Evolutionary conservation across 2,797 vertebrate genomes (phyloP).

Genomic region (Acanthiza pusilla): DNA sequence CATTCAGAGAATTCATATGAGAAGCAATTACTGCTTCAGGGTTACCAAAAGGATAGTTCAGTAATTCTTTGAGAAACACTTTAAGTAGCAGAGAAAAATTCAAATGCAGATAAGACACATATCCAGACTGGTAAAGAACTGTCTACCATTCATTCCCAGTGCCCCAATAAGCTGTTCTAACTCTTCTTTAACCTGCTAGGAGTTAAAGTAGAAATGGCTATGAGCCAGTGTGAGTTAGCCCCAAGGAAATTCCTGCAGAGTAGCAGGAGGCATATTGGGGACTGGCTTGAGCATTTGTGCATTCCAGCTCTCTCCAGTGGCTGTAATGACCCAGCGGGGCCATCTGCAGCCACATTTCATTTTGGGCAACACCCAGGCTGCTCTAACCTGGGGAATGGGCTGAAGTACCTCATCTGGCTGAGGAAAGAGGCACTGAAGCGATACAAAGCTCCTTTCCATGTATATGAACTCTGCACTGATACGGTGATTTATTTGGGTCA

Average conservation of each 20-base stretch:
- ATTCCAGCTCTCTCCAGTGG: slow-evolving; percentile 23
- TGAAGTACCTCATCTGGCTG: not conserved
- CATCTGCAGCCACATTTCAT: slow-evolving; percentile 2
- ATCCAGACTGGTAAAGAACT: not conserved
- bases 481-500: not conserved
- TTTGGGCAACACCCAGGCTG: not conserved
- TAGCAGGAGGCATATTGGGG: slow-evolving; percentile 2
- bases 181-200: not conserved
- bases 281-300: slow-evolving; percentile 18
- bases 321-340: not conserved
- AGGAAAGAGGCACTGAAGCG: not conserved
- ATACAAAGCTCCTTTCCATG: not conserved
- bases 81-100: not conserved
- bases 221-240: slow-evolving; percentile 3
- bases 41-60: not conserved
- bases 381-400: not conserved
- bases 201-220: slow-evolving; percentile 25
- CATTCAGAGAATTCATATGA: not conserved
- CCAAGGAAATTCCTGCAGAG: slow-evolving; percentile 54
- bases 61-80: not conserved
- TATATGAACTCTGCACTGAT: not conserved
- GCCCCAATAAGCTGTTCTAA: not conserved
- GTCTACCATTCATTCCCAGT: not conserved
- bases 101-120: not conserved
- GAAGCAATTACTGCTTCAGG: not conserved